Base-by-base conservation (phyloP, 1,140 invertebrate genomes). In the Hestina assimilis region DNA sequence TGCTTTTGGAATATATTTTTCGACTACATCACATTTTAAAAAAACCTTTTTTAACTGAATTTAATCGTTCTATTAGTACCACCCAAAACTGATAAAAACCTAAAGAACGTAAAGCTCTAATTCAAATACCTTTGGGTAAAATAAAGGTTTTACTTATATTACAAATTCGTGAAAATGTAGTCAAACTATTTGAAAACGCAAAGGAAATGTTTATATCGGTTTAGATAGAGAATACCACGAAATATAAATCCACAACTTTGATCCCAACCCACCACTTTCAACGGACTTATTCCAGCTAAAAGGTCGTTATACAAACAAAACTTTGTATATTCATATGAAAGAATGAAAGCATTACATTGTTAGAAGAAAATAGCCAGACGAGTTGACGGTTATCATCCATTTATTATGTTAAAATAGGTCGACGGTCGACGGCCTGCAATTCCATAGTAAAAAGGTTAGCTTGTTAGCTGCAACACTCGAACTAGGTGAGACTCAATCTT, bases 361-460 rank as follows among this genome's bases (percentile, higher is more conserved):
- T 59, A 59, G 65, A 59, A 70, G 69, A 67, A 71, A 79, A 74
- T 75, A 63, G 63, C 69, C 61, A 51, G 69, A 66, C 60, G 52
- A 69, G 60, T 48, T 66, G 68, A 75, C 72, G 69, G 64, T 72
- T 74, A 78, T 62, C 73, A 69, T 55, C 68, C 70, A 77, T 75
- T 77, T 69, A 70, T 70, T 70, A 62, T 66, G 62, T 72, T 71
- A 67, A 81, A 79, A 79, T 77, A 71, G 75, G 79, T 55, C 69
- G 72, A 52, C 68, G 73, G 75, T 72, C 75, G 66, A 58, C 52
- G 75, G 72, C 69, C 76, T 48, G 40, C 35, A n/a, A 48, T 48
- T 41, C 45, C 26, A 46, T 56, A 48, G 20, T 48, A 41, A 47
- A 55, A 54, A 47, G 45, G 52, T 46, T 54, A 45, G 41, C 42